These are phyloP conservation scores for Archilochus colubris DNA, from an alignment of 2,113 vertebrate genomes.

Conservation along the genomic window DNA sequence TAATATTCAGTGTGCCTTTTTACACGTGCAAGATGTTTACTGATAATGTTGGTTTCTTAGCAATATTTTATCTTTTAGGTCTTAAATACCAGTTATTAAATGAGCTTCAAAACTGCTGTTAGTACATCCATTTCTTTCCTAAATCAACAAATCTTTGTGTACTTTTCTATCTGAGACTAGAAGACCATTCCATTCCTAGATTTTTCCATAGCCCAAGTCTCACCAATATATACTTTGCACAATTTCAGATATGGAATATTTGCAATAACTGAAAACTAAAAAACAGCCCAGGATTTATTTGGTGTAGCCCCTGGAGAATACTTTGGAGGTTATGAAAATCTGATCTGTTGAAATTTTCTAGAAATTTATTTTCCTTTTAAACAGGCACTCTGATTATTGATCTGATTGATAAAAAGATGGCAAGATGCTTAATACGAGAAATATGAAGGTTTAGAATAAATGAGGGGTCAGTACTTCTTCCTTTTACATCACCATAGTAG, in stretches of 20 bases:
- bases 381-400: background rate
- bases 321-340: background rate
- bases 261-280: background rate
- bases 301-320: background rate
- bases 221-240: background rate
- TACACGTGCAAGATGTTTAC: background rate
- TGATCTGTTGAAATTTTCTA: background rate
- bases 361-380: background rate
- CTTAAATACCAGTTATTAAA: background rate
- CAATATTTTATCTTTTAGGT: background rate
- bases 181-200: background rate
- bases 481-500: background rate
- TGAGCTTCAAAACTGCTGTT: background rate
- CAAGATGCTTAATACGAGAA: background rate
- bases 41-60: background rate
- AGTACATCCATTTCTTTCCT: background rate
- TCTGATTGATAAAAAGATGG: background rate
- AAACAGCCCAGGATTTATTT: background rate
- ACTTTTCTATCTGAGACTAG: background rate
- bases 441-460: background rate
- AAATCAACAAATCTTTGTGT: background rate
- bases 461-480: background rate
- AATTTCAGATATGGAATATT: background rate
- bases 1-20: background rate
- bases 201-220: background rate